A percentile compares a stretch with the other conserved stretches of the same genome.
phyloP scores from a whole-genome alignment of 2,113 vertebrate genomes.

The Aptenodytes patagonicus region DNA sequence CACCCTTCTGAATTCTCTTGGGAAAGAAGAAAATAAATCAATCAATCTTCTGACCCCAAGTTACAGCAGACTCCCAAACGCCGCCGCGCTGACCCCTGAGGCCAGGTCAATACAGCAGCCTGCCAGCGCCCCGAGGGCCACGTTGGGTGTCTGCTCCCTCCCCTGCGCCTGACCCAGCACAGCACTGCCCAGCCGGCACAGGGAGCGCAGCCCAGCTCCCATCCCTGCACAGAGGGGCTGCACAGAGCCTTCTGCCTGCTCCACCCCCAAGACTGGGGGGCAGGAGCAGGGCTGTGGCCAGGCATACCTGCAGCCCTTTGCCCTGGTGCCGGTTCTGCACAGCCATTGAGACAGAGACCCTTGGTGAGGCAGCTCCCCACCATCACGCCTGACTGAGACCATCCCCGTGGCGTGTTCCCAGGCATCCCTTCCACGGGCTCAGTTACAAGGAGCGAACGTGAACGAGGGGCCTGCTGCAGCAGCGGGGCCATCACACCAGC shows the following conservation, averaged over 20 bases:
- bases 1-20: background rate
- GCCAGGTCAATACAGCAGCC: background rate
- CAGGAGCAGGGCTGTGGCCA: background rate
- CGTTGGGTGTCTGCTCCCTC: background rate
- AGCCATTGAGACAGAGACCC: background rate
- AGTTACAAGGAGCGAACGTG: rapidly evolving
- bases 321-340: rapidly evolving
- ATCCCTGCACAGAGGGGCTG: background rate
- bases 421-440: background rate
- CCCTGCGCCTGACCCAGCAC: too few species aligned
- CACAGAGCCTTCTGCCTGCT: background rate
- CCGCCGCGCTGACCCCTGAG: too few species aligned
- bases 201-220: background rate
- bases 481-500: too few species aligned
- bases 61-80: background rate
- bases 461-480: background rate
- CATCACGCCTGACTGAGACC: too few species aligned
- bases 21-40: background rate
- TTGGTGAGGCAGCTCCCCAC: too few species aligned
- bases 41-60: background rate
- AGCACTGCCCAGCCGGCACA: background rate
- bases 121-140: too few species aligned
- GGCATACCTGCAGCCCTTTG: background rate
- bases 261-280: background rate
- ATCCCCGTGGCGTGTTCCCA: background rate